phyloP scores from a whole-genome alignment of 2,797 vertebrate genomes.

The Enoplosus armatus region DNA sequence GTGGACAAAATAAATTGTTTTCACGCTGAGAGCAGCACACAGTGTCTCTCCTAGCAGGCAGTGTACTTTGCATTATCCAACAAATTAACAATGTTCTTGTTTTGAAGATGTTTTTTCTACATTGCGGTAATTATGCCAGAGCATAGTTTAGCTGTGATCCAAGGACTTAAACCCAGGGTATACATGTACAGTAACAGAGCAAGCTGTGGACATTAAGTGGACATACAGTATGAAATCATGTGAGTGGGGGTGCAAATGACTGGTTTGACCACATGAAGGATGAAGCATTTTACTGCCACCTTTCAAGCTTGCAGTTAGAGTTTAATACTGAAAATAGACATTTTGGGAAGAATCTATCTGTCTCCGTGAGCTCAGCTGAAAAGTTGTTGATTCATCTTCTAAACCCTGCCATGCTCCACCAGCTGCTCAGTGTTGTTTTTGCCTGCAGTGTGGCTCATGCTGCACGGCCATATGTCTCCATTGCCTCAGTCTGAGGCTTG shows the following conservation, averaged over 20 bases:
- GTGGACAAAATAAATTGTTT: conserved; percentile 46
- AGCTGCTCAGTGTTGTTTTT: conserved; percentile 41
- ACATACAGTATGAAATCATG: background rate
- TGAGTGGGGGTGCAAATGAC: background rate
- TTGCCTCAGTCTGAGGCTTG: conserved; percentile 24
- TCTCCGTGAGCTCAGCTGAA: conserved; percentile 23
- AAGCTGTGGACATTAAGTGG: background rate
- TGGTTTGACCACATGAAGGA: background rate
- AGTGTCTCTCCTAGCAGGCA: conserved; percentile 26
- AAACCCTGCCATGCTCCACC: conserved; percentile 21
- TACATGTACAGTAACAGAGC: background rate
- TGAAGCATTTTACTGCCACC: background rate
- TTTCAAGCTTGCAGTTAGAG: background rate
- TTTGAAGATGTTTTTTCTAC: conserved; percentile 20
- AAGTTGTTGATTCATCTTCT: conserved; percentile 39
- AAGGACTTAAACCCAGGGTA: background rate
- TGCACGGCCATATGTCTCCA: conserved; percentile 40
- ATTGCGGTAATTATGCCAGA: conserved; percentile 14
- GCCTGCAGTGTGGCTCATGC: conserved; percentile 34
- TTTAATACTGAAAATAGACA: background rate
- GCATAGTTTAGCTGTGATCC: conserved; percentile 14
- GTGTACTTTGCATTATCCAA: conserved; percentile 21
- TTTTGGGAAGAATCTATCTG: background rate
- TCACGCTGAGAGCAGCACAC: conserved; percentile 34
- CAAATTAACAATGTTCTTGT: conserved; percentile 56